Percentiles rank a stretch among this genome's conserved stretches.
Conservation (phyloP, 2,888 invertebrate species). For the Liopterus haemorrhoidalis region DNA sequence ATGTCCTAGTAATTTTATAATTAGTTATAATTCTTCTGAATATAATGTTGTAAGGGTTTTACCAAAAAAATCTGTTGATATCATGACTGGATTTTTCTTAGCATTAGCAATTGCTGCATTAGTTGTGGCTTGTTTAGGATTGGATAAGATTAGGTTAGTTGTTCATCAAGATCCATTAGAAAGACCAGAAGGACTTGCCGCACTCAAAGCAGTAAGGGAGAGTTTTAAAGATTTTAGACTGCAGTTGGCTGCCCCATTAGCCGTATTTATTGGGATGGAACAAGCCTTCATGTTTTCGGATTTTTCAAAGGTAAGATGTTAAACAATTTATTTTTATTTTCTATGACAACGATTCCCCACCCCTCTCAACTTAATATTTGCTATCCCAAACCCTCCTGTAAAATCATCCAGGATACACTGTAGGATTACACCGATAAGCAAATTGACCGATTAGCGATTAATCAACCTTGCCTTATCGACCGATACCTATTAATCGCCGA, state of each 20-base stretch:
- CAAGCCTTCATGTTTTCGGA: slow-evolving; percentile 81
- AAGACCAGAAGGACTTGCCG: slow-evolving; percentile 46
- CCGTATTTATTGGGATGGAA: slow-evolving; percentile 75
- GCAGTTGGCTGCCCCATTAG: slow-evolving; percentile 67
- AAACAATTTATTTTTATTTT: too few species aligned
- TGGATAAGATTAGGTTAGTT: slow-evolving; percentile 52
- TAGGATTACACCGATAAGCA: too few species aligned
- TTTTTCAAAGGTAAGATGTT: slow-evolving; percentile 70
- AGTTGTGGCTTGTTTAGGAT: slow-evolving; percentile 44
- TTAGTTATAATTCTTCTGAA: slow-evolving; percentile 5
- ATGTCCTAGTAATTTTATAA: slow-evolving; percentile 44
- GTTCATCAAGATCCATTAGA: slow-evolving; percentile 51
- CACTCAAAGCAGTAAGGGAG: slow-evolving; percentile 47
- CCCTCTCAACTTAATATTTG: too few species aligned
- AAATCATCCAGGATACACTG: too few species aligned
- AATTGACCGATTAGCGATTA: too few species aligned
- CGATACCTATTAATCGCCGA: too few species aligned
- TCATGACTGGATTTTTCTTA: slow-evolving; percentile 45
- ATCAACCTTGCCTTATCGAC: too few species aligned
- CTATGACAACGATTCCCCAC: too few species aligned
- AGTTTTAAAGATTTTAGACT: slow-evolving; percentile 58
- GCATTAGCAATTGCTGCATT: slow-evolving; percentile 46
- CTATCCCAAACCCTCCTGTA: not conserved
- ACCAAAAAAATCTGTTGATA: slow-evolving; percentile 32
- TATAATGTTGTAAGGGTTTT: not conserved